phyloP scores from a whole-genome alignment of 2,888 invertebrate species.

The Podabrus alpinus region DNA sequence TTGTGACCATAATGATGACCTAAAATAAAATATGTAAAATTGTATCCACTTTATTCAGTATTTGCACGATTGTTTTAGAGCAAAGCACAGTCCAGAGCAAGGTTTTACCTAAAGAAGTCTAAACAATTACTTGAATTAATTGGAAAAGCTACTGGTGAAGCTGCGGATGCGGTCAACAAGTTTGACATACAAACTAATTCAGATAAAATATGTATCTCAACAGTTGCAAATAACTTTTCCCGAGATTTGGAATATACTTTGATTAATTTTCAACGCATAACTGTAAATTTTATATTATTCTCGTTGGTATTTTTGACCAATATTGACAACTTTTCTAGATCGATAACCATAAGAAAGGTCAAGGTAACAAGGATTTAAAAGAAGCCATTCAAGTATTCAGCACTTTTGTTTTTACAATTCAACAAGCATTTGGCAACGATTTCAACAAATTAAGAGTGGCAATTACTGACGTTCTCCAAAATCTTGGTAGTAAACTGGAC shows the following conservation, averaged over 20 bases:
- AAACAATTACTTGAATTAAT: neutral
- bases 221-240: neutral
- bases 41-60: too few relatives aligned
- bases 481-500: neutral
- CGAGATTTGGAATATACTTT: neutral
- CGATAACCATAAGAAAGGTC: neutral
- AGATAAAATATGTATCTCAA: neutral
- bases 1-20: too few relatives aligned
- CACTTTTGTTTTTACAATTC: neutral
- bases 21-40: too few relatives aligned
- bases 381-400: neutral
- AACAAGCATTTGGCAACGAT: neutral
- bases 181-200: neutral
- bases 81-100: neutral
- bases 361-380: neutral
- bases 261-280: neutral
- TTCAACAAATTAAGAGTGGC: neutral
- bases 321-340: neutral
- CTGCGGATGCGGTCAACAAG: neutral
- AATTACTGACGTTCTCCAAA: neutral
- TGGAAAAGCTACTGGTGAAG: neutral
- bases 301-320: neutral
- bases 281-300: neutral
- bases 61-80: neutral
- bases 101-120: neutral